phyloP scores from a whole-genome alignment of 2,113 vertebrate species.

The Labeo rohita region DNA sequence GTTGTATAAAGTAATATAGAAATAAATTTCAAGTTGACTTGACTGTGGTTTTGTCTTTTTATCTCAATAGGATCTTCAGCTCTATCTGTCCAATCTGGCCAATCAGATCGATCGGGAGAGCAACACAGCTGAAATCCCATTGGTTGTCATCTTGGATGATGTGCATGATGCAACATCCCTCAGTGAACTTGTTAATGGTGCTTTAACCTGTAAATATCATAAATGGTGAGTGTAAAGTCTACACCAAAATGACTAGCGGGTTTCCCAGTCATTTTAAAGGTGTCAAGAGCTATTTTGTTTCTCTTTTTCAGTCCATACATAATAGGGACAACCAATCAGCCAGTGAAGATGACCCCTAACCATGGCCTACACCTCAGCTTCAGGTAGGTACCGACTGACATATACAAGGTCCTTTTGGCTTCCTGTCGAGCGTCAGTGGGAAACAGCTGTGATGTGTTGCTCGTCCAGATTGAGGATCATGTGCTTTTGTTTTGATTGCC shows the following conservation, averaged over 20 bases:
- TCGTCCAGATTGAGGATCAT: not conserved
- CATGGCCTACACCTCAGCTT: slow-evolving; percentile 96
- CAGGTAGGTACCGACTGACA: slow-evolving; percentile 74
- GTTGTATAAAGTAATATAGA: not conserved
- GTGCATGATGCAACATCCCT: slow-evolving; percentile 88
- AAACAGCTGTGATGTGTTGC: not conserved
- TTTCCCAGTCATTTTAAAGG: not conserved
- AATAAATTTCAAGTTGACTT: not conserved
- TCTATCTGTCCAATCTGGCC: slow-evolving; percentile 95
- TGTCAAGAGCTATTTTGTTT: not conserved
- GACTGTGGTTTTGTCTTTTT: not conserved
- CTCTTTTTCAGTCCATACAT: slow-evolving; percentile 86
- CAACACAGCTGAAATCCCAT: slow-evolving; percentile 82
- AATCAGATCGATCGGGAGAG: slow-evolving; percentile 96
- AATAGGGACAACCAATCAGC: slow-evolving; percentile 97
- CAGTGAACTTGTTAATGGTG: slow-evolving; percentile 95
- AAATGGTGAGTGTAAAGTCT: slow-evolving; percentile 85
- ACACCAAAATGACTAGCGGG: too few species aligned
- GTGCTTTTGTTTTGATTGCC: not conserved
- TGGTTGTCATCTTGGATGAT: slow-evolving; percentile 93
- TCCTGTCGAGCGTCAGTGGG: not conserved
- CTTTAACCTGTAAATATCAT: slow-evolving; percentile 98
- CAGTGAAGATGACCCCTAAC: slow-evolving; percentile 95
- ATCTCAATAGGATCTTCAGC: slow-evolving; percentile 87
- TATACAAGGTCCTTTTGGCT: not conserved